Conservation (phyloP, 2,888 invertebrate species). For the Cotesia congregata region DNA sequence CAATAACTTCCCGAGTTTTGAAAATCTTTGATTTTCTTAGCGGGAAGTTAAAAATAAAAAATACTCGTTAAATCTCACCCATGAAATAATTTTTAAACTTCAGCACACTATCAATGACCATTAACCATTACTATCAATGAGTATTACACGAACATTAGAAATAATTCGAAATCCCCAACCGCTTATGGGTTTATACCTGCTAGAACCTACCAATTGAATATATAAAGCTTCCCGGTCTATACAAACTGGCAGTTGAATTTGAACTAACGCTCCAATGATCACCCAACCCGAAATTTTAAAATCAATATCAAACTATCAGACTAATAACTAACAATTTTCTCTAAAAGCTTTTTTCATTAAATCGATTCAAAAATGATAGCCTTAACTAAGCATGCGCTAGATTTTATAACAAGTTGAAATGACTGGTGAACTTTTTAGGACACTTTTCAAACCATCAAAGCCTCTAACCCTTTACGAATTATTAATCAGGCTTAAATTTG, state of each 20-base stretch:
- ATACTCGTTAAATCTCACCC: too few species aligned
- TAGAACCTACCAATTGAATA: neutral
- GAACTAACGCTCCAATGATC: neutral
- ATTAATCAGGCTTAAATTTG: neutral
- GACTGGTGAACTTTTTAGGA: neutral
- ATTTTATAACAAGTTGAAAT: neutral
- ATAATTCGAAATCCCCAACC: too few species aligned
- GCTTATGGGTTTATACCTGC: too few species aligned
- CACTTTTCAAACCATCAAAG: neutral
- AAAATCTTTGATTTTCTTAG: too few species aligned
- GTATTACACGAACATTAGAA: too few species aligned
- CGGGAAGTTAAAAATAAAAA: too few species aligned
- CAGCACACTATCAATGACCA: too few species aligned
- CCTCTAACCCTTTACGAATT: neutral
- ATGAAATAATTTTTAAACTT: too few species aligned
- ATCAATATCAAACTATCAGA: neutral
- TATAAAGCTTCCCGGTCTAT: neutral
- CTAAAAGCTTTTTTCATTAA: slow-evolving; percentile 1
- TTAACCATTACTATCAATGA: too few species aligned
- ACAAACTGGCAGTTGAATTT: neutral
- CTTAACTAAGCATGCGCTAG: neutral
- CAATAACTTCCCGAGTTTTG: too few species aligned
- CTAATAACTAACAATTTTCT: neutral
- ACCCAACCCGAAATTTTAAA: neutral
- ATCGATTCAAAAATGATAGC: neutral